phyloP scores from a whole-genome alignment of 2,797 vertebrate species.

The Phrynocephalus guinanensis region DNA sequence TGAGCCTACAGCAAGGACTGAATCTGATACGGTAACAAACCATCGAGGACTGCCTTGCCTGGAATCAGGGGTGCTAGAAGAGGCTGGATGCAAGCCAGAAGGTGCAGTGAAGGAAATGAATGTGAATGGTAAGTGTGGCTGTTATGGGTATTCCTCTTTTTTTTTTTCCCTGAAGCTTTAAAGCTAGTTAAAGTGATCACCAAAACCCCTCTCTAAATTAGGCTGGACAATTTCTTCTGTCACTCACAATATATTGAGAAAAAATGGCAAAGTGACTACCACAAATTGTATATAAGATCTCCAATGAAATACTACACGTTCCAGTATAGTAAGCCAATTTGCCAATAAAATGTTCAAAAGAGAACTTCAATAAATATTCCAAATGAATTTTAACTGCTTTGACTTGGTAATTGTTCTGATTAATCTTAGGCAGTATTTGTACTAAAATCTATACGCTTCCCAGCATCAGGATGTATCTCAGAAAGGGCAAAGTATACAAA shows the following conservation, averaged over 20 bases:
- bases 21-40: constrained; percentile 79
- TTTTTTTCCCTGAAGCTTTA: constrained; percentile 3
- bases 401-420: background rate
- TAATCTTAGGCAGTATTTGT: background rate
- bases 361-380: background rate
- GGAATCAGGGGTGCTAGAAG: constrained; percentile 77
- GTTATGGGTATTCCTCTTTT: background rate
- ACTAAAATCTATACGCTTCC: background rate
- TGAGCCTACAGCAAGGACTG: constrained; percentile 84
- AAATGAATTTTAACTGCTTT: background rate
- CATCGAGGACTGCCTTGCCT: constrained; percentile 80
- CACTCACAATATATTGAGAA: background rate
- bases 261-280: background rate
- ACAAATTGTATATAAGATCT: background rate
- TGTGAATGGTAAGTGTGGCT: constrained; percentile 83
- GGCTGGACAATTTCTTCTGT: background rate
- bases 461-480: too few species aligned
- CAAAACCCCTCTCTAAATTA: background rate
- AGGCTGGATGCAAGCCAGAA: constrained; percentile 78
- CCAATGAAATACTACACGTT: background rate
- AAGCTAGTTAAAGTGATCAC: background rate
- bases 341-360: background rate
- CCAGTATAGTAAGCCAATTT: background rate
- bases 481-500: too few species aligned
- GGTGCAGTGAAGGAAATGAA: constrained; percentile 79